Conservation (phyloP, 2,113 vertebrate genomes). For the Silurus meridionalis region DNA sequence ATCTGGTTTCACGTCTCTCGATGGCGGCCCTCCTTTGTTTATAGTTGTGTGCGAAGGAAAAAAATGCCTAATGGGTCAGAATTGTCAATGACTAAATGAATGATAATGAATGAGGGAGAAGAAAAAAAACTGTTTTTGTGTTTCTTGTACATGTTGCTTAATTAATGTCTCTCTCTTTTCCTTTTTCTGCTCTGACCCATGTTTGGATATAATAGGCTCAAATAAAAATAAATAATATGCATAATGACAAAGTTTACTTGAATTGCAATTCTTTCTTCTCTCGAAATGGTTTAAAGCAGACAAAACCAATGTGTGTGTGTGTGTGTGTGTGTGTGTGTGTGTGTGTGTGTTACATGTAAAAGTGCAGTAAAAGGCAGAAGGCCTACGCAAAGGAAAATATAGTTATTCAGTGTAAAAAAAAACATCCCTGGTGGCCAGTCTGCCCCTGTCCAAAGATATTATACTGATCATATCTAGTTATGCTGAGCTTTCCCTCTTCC, state of each 20-base stretch:
- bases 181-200: neutral
- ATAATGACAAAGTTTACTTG: too few relatives aligned
- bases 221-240: too few relatives aligned
- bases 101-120: too few relatives aligned
- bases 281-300: neutral
- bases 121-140: too few relatives aligned
- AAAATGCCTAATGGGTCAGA: too few relatives aligned
- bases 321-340: neutral
- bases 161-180: neutral
- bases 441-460: neutral
- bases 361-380: neutral
- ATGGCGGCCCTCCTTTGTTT: too few relatives aligned
- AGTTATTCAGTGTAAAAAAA: neutral
- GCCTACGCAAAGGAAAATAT: neutral
- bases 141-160: too few relatives aligned
- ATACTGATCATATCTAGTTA: slow-evolving; percentile 36
- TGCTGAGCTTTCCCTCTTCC: slow-evolving; percentile 30
- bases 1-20: neutral
- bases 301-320: neutral
- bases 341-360: neutral
- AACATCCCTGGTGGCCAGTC: neutral
- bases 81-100: too few relatives aligned
- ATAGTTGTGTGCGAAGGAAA: too few relatives aligned
- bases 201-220: too few relatives aligned
- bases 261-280: too few relatives aligned